These are phyloP conservation scores for Pristionchus maxplancki DNA, from an alignment of 2,888 invertebrate genomes.

Conservation along the genomic window DNA sequence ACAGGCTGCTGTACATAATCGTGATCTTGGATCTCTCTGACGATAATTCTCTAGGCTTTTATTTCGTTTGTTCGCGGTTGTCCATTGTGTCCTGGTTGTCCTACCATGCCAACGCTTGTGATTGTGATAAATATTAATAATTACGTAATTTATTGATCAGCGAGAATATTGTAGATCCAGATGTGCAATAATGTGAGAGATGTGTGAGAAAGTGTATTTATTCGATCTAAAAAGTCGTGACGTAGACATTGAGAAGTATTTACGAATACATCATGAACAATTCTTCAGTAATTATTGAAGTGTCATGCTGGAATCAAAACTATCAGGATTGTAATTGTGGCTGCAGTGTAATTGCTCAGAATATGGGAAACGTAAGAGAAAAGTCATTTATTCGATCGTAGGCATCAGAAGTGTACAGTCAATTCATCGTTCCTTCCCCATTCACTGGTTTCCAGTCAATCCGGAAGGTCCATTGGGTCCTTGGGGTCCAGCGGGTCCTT, in stretches of 20 bases:
- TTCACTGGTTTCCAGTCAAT: conserved; percentile 35
- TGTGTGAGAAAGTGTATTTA: neutral
- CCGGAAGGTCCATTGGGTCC: conserved; percentile 24
- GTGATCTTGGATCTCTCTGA: conserved; percentile 14
- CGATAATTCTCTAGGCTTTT: neutral
- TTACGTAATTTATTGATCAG: neutral
- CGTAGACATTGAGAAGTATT: no score
- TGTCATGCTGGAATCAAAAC: no score
- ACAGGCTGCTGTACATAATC: conserved; percentile 25
- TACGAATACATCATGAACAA: no score
- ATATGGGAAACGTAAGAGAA: neutral
- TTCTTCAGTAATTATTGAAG: no score
- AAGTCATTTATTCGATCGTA: conserved; percentile 31
- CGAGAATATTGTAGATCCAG: no score
- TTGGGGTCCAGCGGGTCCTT: neutral
- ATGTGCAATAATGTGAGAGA: neutral
- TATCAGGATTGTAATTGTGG: no score
- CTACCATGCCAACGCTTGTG: conserved; percentile 44
- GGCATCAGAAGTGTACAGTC: conserved; percentile 14
- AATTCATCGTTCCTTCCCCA: neutral
- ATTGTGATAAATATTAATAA: conserved; percentile 28
- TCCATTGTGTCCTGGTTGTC: neutral
- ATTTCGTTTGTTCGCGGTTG: neutral
- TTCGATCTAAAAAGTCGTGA: no score
- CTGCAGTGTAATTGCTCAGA: neutral